Evolutionary conservation across 2,797 vertebrate species (phyloP).

Genomic region (Hylomyscus alleni): DNA sequence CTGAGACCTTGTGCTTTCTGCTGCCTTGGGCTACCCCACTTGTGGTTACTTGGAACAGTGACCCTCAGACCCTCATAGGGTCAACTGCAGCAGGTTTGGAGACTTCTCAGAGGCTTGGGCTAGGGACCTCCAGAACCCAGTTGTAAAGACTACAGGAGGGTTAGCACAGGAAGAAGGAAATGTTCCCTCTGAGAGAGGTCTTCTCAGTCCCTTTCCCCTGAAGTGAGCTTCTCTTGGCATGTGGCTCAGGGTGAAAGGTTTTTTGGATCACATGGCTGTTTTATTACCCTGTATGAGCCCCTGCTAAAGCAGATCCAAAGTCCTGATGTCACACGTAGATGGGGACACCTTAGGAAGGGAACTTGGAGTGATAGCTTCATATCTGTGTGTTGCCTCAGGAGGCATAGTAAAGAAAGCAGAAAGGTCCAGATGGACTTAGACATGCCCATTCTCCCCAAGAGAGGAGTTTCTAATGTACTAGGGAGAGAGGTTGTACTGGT

Average conservation of each 20-base stretch:
- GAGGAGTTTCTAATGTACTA: accelerated
- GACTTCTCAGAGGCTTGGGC: background rate
- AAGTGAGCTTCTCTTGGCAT: background rate
- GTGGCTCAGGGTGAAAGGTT: background rate
- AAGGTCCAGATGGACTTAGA: background rate
- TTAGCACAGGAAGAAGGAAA: background rate
- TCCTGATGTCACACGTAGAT: background rate
- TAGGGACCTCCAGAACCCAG: background rate
- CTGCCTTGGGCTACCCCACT: background rate
- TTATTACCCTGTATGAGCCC: too few species aligned
- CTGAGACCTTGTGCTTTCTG: background rate
- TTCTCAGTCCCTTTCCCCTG: too few species aligned
- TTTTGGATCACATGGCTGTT: background rate
- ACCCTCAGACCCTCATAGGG: background rate
- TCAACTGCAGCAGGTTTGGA: background rate
- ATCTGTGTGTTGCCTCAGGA: background rate
- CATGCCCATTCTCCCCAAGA: background rate
- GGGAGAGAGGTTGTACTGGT: background rate
- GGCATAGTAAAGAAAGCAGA: background rate
- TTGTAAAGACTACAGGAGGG: background rate
- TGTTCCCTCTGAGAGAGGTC: background rate
- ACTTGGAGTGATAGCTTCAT: background rate
- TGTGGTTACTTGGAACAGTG: background rate
- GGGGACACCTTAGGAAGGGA: background rate
- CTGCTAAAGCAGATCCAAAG: background rate